Evolutionary conservation across 2,797 vertebrate species (phyloP).

Genomic region (Phrynocephalus vlangalii): DNA sequence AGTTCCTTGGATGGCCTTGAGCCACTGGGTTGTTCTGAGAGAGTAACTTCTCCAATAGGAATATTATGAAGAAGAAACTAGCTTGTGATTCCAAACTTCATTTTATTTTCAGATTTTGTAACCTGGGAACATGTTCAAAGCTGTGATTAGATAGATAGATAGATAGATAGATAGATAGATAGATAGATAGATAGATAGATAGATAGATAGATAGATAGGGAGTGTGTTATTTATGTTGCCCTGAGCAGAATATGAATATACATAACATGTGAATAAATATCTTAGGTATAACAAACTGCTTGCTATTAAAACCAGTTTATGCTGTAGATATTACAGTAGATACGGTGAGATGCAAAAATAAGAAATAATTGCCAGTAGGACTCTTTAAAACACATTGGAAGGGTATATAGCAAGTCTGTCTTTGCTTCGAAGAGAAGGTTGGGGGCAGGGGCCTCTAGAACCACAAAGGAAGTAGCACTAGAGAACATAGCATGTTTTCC

Average conservation of each 20-base stretch:
- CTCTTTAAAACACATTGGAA: background rate
- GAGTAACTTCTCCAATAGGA: background rate
- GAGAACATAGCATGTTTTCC: background rate
- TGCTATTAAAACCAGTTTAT: background rate
- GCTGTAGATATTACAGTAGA: background rate
- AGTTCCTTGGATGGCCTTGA: background rate
- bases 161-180: too few species aligned
- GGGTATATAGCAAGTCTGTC: background rate
- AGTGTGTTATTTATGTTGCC: too few species aligned
- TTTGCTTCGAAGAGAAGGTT: background rate
- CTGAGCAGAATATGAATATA: background rate
- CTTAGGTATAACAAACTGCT: background rate
- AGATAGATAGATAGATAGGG: too few species aligned
- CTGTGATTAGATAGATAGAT: background rate
- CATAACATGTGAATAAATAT: background rate
- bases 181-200: background rate
- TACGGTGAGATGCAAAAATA: background rate
- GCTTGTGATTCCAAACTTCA: background rate
- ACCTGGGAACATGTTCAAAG: background rate
- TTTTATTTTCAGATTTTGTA: background rate
- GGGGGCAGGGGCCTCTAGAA: background rate
- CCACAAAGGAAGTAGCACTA: background rate
- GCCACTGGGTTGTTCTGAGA: background rate
- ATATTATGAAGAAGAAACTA: background rate
- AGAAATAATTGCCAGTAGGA: background rate